Conservation (phyloP, 2,888 invertebrate genomes). For the Mythimna pallens region DNA sequence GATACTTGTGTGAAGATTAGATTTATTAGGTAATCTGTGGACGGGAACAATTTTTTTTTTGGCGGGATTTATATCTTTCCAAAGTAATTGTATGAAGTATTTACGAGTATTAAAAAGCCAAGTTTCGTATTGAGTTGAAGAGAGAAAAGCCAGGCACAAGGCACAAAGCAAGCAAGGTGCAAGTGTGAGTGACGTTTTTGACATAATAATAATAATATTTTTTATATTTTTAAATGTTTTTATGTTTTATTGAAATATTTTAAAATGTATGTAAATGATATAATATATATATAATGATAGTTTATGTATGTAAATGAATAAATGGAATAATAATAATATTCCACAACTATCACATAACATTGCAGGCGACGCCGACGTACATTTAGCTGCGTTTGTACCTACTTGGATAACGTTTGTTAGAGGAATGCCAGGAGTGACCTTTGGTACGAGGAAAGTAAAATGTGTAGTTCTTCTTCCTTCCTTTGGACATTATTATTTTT, state of each 20-base stretch:
- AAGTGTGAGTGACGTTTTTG: not conserved
- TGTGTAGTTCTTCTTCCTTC: conserved; percentile 4
- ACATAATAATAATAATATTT: not conserved
- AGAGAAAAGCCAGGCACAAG: not conserved
- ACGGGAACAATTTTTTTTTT: too few relatives aligned
- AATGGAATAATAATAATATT: too few relatives aligned
- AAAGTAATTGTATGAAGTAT: not conserved
- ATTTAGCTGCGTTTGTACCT: conserved; percentile 15
- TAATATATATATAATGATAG: too few relatives aligned
- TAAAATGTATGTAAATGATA: too few relatives aligned
- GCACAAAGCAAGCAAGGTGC: too few relatives aligned
- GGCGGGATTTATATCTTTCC: not conserved
- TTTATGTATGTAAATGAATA: too few relatives aligned
- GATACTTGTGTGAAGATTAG: not conserved
- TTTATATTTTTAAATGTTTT: too few relatives aligned
- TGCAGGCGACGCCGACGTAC: not conserved
- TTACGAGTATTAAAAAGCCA: too few relatives aligned
- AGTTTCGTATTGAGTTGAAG: not conserved
- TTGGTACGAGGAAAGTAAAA: not conserved
- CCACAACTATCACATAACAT: too few relatives aligned
- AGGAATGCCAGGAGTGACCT: conserved; percentile 1
- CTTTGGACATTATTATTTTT: not conserved
- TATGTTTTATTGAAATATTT: too few relatives aligned
- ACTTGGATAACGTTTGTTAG: conserved; percentile 4
- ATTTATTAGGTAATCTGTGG: not conserved